A percentile compares a stretch with the other conserved stretches of the same genome.
Conservation (phyloP, 37 sponge, comb jelly and placozoan genomes). For the Ephydatia muelleri region DNA sequence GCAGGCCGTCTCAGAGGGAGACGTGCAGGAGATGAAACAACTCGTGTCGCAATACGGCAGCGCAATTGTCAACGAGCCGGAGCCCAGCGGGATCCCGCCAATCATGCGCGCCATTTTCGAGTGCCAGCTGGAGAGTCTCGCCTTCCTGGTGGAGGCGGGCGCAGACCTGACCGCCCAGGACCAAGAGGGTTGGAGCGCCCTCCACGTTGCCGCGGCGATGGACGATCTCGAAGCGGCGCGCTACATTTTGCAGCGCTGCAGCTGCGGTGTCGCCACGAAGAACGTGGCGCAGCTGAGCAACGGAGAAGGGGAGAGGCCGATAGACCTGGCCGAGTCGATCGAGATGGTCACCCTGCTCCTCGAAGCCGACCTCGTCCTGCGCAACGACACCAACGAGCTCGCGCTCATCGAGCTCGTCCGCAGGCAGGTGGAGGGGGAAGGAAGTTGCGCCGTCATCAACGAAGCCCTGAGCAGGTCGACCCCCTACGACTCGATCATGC, state of each 20-base stretch:
- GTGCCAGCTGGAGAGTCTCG: conserved; percentile 27
- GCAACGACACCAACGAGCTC: neutral
- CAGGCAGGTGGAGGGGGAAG: too few relatives aligned
- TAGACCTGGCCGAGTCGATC: conserved; percentile 34
- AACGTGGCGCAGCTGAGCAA: conserved; percentile 21
- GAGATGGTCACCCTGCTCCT: conserved; percentile 37
- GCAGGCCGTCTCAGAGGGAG: conserved; percentile 41
- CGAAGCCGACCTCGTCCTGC: neutral
- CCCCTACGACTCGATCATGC: neutral
- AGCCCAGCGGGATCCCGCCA: conserved; percentile 41
- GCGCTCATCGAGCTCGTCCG: neutral
- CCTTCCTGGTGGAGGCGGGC: conserved; percentile 28
- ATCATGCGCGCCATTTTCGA: conserved; percentile 42
- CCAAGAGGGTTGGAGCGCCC: conserved; percentile 41
- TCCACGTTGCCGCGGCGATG: conserved; percentile 50
- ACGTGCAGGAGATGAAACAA: conserved; percentile 37
- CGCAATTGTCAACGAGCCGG: conserved; percentile 22
- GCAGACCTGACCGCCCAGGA: conserved; percentile 38
- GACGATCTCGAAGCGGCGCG: conserved; percentile 39
- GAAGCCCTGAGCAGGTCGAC: neutral
- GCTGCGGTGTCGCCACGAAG: conserved; percentile 12
- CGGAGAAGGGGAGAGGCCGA: conserved; percentile 36
- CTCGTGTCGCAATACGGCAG: conserved; percentile 25
- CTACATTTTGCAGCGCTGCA: conserved; percentile 20
- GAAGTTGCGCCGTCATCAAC: neutral